A percentile compares a stretch with the other conserved stretches of the same genome.
phyloP scores from a whole-genome alignment of 1,140 invertebrate species.

The Atta texana region DNA sequence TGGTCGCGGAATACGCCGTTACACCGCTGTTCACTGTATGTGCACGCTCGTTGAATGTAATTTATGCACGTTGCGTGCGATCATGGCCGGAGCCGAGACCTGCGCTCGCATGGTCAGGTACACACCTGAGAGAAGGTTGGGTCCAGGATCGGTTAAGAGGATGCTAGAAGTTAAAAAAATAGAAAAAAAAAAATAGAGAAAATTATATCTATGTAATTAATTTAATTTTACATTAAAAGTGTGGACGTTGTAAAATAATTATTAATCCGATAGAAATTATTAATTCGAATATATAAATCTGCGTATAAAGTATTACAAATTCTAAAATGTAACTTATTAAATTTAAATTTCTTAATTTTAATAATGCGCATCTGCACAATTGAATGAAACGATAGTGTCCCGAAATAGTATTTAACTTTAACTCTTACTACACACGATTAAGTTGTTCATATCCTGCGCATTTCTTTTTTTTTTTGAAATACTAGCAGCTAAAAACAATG shows the following conservation, averaged over 20 bases:
- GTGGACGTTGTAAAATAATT: neutral
- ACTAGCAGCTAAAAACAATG: too few species aligned
- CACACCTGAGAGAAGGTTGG: slow-evolving; percentile 68
- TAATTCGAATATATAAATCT: neutral
- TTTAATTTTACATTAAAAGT: neutral
- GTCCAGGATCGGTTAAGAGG: slow-evolving; percentile 21
- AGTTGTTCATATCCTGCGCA: too few species aligned
- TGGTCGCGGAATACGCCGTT: slow-evolving; percentile 62
- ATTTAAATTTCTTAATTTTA: neutral
- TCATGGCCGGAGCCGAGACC: slow-evolving; percentile 77
- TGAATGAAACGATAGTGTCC: neutral
- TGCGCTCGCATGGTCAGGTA: slow-evolving; percentile 80
- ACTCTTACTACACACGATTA: too few species aligned
- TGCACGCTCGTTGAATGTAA: slow-evolving; percentile 77
- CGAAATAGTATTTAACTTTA: too few species aligned
- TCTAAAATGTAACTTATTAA: neutral
- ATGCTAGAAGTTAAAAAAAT: neutral
- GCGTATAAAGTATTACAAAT: neutral
- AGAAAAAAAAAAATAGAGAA: neutral
- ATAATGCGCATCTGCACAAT: neutral
- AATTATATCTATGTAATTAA: too few species aligned
- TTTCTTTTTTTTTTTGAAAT: too few species aligned
- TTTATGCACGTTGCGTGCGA: slow-evolving; percentile 83
- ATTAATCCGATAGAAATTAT: neutral
- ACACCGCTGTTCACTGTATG: slow-evolving; percentile 57